Base-by-base conservation (phyloP, 2,888 invertebrate species). In the Eupithecia subumbrata region DNA sequence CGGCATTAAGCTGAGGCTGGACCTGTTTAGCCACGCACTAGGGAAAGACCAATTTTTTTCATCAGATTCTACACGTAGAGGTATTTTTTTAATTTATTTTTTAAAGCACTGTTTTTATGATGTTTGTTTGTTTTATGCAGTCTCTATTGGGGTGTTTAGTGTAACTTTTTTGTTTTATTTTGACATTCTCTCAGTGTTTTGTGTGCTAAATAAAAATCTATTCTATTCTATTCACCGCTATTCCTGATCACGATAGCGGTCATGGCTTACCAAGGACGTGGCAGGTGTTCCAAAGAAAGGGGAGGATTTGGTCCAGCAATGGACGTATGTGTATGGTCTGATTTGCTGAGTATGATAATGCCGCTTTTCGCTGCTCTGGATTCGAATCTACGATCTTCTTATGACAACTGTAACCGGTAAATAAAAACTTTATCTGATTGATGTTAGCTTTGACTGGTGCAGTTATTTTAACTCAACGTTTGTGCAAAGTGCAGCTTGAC, bases 401-500 rank as follows among this genome's bases (percentile, higher is more conserved):
- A 22, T 22, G n/a, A 22, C n/a, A 22, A 56, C 56, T 56, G 56
- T 56, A 52, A n/a, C n/a, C n/a, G n/a, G 3, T 52, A 30, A 12
- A 0, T 63, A 34, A 34, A 34, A 37, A 18, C 34, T 18, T 71
- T 75, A 69, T 43, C 67, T 56, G 56, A 56, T 22, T 56, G 67
- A 63, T 43, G 40, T 40, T 67, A 37, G 67, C 67, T n/a, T 66
- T 22, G 40, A 18, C 30, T 25, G 25, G 16, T n/a, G 67, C 67
- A 43, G 67, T 67, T 67, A 67, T n/a, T 43, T 22, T 5, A n/a
- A 67, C 5, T 30, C 14, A 71, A 71, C 73, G 78, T n/a, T 73
- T 63, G 40, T 45, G 34, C 63, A 73, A 69, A 69, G 73, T 69
- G 69, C 69, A 73, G 48, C 63, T 34, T 69, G 63, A 22, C 67